Base-by-base conservation (phyloP, 2,797 vertebrate species). In the Myotis pilosus region DNA sequence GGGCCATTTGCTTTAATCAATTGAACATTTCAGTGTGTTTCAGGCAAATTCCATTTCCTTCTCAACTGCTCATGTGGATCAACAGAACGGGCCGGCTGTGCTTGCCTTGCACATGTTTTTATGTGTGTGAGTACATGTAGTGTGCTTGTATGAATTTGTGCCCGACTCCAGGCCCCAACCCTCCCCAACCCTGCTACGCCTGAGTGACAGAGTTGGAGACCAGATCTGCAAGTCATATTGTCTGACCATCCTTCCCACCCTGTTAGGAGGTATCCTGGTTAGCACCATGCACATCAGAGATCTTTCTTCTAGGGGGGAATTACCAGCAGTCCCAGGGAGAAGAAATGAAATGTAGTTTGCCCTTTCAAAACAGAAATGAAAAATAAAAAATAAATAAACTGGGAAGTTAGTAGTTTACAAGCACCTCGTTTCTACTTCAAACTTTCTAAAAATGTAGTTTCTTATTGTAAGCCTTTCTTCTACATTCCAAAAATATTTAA, bases 11-110 rank as follows among this genome's bases (percentile, higher is more conserved):
- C 49, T 87, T 89, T 33, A 47, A 28, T 83, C 44, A 69, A 6
- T 13, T 38, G 28, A 41, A 47, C 13, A 20, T 72, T 80, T 66
- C 36, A 72, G 51, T 13, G 33, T 7, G 20, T 75, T 72, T 80
- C 38, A 38, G 38, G 47, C 33, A 62, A 87, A 85, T 79, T 92
- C 49, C 80, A 87, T 80, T 94, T 89, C 55, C 62, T 89, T 57
- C 49, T 60, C 28, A 25, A 23, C 1, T 51, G 4, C n/a, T 28
- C 10, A 28, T 30, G 9, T 4, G 41, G 22, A 17, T 36, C 1
- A 12, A 64, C 33, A 38, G 30, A 55, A 53, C 2, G 33, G 38
- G 72, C 9, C 23, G 19, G 25, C 3, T 55, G 8, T 15, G 1
- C 7, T 41, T 75, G 22, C 13, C 13, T 86, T 60, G 19, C 10